Conservation (phyloP, 2,888 invertebrate genomes). For the Ophraella communa region DNA sequence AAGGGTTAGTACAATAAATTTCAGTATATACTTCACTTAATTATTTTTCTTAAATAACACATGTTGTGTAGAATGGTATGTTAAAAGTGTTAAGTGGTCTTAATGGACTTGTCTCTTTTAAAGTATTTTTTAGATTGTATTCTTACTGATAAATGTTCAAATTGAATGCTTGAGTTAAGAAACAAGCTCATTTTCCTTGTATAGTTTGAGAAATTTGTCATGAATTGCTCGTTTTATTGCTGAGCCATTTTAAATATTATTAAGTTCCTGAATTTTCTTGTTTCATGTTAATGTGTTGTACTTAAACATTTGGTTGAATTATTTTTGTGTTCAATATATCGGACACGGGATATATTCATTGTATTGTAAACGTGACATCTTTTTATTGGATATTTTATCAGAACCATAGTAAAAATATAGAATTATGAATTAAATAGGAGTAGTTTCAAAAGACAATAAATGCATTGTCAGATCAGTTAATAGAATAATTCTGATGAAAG, state of each 20-base stretch:
- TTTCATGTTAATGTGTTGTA: conserved; percentile 35
- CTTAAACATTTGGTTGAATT: conserved; percentile 41
- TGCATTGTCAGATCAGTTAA: too few species aligned
- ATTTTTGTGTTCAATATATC: conserved; percentile 12
- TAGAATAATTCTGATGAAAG: too few species aligned
- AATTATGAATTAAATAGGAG: neutral
- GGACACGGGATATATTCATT: conserved; percentile 9
- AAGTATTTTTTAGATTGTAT: neutral
- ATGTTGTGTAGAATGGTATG: too few species aligned
- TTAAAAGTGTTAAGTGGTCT: neutral
- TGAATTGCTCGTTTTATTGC: conserved; percentile 31
- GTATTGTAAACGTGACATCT: conserved; percentile 32
- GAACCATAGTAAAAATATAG: neutral
- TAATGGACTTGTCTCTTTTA: neutral
- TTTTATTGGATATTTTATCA: conserved; percentile 25
- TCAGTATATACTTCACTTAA: too few species aligned
- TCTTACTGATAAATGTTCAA: neutral
- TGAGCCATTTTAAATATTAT: conserved; percentile 33
- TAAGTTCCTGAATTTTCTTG: conserved; percentile 44
- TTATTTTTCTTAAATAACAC: too few species aligned
- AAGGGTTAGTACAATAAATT: too few species aligned
- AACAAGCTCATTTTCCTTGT: neutral
- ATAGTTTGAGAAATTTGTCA: conserved; percentile 21
- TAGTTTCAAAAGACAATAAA: too few species aligned
- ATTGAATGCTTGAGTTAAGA: neutral